phyloP scores from a whole-genome alignment of 2,888 invertebrate species.

The Nephrocerus scutellatus region DNA sequence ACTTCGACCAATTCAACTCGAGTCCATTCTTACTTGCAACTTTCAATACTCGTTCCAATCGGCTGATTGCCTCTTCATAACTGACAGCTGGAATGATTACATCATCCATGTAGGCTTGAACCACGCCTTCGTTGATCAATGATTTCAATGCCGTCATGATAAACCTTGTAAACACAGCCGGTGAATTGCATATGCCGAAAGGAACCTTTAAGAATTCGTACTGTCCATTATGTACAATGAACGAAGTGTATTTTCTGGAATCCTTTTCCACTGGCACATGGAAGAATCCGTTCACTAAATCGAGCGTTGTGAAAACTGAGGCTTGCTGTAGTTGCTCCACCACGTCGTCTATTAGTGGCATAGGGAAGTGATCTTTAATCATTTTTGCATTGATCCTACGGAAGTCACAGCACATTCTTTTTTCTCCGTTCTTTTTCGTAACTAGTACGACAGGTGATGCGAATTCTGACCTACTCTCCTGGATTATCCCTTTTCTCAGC shows the following conservation, averaged over 20 bases:
- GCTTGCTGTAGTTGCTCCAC: conserved; percentile 1
- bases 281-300: conserved; percentile 7
- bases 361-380: conserved; percentile 4
- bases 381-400: conserved; percentile 1
- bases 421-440: not conserved
- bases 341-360: conserved; percentile 6
- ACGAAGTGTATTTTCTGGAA: conserved; percentile 6
- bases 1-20: conserved; percentile 1
- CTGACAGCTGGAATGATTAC: not conserved
- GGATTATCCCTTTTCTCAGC: no score
- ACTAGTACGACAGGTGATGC: conserved; percentile 1
- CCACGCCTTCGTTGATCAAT: conserved; percentile 1
- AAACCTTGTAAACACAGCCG: conserved; percentile 5
- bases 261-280: conserved; percentile 5
- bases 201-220: conserved; percentile 5
- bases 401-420: conserved; percentile 1
- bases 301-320: conserved; percentile 4
- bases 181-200: conserved; percentile 5
- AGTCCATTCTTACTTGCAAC: not conserved
- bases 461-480: no score
- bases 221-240: conserved; percentile 4
- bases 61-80: not conserved
- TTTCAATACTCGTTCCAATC: not conserved
- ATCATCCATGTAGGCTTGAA: conserved; percentile 1
- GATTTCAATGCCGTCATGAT: conserved; percentile 2